These are phyloP conservation scores for Phoeniculus purpureus DNA, from an alignment of 2,797 vertebrate species.

Conservation along the genomic window DNA sequence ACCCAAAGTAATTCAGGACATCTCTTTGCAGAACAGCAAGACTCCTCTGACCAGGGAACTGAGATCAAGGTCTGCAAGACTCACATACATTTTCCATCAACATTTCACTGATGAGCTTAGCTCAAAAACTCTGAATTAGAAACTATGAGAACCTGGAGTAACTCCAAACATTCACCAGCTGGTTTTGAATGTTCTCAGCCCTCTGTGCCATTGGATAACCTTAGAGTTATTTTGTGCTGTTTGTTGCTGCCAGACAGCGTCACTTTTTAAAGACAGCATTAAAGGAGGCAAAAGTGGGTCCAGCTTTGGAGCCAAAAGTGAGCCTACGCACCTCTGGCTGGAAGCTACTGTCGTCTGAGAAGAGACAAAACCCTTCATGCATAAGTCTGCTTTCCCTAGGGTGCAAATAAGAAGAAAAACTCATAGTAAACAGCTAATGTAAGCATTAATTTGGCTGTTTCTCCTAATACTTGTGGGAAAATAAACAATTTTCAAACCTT, in stretches of 20 bases:
- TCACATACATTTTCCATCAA: not conserved
- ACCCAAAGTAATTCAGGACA: not conserved
- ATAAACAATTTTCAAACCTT: constrained; percentile 5
- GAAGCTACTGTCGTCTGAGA: constrained; percentile 33
- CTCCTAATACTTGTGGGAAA: constrained; percentile 43
- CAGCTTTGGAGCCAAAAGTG: constrained; percentile 51
- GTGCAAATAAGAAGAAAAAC: no score
- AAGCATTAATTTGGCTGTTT: not conserved
- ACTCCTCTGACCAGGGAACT: not conserved
- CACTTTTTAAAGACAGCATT: constrained; percentile 64
- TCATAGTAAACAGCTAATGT: not conserved
- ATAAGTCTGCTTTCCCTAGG: no score
- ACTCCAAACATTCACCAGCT: constrained; percentile 66
- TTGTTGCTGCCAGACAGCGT: constrained; percentile 65
- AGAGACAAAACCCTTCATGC: not conserved
- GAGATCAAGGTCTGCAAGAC: not conserved
- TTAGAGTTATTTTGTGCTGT: constrained; percentile 57
- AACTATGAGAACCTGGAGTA: constrained; percentile 52
- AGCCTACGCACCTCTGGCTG: not conserved
- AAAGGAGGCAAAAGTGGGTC: constrained; percentile 51
- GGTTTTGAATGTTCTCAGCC: constrained; percentile 69
- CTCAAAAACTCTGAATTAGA: not conserved
- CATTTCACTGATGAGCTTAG: not conserved
- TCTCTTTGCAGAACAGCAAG: not conserved
- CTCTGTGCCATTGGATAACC: constrained; percentile 63